Evolutionary conservation across 2,888 invertebrate species (phyloP), one percentile per base, ranked within the genome.

Genomic region (Germaria angustata): DNA sequence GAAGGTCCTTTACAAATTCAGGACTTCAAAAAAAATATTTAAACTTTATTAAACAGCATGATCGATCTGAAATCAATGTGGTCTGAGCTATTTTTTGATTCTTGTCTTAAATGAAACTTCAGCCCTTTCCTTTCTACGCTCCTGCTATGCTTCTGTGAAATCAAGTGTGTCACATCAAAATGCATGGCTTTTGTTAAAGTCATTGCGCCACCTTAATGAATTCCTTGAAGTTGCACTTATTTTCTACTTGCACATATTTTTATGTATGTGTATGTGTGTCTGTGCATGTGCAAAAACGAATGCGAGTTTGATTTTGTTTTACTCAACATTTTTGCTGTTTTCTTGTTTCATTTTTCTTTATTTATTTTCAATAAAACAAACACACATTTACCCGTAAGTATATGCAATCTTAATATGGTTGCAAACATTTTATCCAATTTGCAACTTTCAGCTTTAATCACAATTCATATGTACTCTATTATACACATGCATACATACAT

Each of bases 151-250:
- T 46, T 34, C 28, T 44, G 32, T 59, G 53, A 53, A 53, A 72
- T 81, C 81, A 72, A 81, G 76, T 66, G 53, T 77, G 65, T 59
- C 36, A 53, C 20, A 71, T 49, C 24, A 57, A 80, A 71, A 71
- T 71, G 20, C 69, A 76, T 24, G 17, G 51, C 41, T 71, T 55
- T 57, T 69, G 55, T 65, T 66, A 44, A 68, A 80, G 63, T 71
- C 80, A 71, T 66, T 81, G 71, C 59, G 61, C 71, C 76, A 77
- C 76, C 81, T 77, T 76, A 81, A 81, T 66, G 81, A 77, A 72
- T 77, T 77, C 66, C 66, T 77, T 72, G 59, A 28, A 72, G 57
- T 77, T 81, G 76, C 76, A 81, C 66, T 81, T 72, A 61, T 61
- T 59, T 55, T 6, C 3, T 28, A 28, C 28, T 28, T 6, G 28